phyloP scores from a whole-genome alignment of 2,113 vertebrate genomes.

The Lates calcarifer region DNA sequence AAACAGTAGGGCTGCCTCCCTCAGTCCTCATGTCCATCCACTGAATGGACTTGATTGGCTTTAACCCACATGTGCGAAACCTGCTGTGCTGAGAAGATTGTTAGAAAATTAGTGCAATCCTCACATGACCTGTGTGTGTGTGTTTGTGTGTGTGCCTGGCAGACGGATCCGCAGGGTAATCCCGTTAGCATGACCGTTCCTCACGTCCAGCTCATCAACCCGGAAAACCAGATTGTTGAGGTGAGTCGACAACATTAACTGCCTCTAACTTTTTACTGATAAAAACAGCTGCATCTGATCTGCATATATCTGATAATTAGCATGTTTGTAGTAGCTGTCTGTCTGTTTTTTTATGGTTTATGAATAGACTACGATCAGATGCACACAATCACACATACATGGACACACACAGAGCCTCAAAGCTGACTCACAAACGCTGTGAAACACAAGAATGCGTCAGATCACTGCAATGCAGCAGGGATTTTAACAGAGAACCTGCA shows the following conservation, averaged over 20 bases:
- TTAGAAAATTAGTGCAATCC: constrained; percentile 52
- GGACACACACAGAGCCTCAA: constrained; percentile 32
- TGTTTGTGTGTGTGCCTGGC: constrained; percentile 51
- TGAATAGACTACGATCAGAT: constrained; percentile 5
- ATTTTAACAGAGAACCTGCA: constrained; percentile 27
- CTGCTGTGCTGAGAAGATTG: constrained; percentile 57
- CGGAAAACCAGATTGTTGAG: constrained; percentile 99
- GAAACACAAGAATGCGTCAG: constrained; percentile 46
- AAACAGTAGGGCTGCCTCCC: no score
- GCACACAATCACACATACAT: constrained; percentile 10
- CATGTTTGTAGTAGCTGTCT: neutral
- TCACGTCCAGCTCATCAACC: constrained; percentile 99
- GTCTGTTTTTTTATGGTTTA: no score
- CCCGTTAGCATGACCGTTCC: constrained; percentile 94
- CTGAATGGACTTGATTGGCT: constrained; percentile 25
- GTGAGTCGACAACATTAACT: constrained; percentile 78
- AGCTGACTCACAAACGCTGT: constrained; percentile 58
- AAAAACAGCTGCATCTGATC: neutral
- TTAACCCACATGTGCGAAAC: constrained; percentile 57
- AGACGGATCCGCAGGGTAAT: constrained; percentile 91
- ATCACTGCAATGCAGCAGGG: constrained; percentile 60
- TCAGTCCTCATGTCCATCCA: neutral
- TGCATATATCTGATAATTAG: neutral
- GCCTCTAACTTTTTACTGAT: no score
- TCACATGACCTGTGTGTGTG: constrained; percentile 45